These are phyloP conservation scores for Smutsia gigantea DNA, from an alignment of 2,797 vertebrate species.

Conservation along the genomic window DNA sequence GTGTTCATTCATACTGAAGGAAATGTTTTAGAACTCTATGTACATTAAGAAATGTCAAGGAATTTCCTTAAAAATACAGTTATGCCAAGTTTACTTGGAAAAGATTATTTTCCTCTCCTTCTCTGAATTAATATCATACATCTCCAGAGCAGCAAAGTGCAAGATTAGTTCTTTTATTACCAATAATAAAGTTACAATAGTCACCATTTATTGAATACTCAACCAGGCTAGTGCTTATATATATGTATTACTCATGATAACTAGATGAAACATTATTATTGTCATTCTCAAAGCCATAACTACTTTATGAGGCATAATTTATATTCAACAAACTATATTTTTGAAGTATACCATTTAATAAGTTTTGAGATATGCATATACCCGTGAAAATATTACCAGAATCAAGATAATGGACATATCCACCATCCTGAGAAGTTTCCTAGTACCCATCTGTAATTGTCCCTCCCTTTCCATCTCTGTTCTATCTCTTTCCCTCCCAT, in stretches of 20 bases:
- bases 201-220: slow-evolving; percentile 42
- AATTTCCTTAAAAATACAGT: slow-evolving; percentile 34
- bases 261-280: slow-evolving; percentile 54
- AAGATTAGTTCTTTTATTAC: slow-evolving; percentile 55
- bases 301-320: slow-evolving; percentile 11
- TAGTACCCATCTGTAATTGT: not conserved
- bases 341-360: not conserved
- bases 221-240: not conserved
- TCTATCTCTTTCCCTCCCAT: not conserved
- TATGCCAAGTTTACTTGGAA: not conserved
- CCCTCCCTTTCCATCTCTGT: not conserved
- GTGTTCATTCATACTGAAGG: not conserved
- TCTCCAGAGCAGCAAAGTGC: not conserved
- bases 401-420: not conserved
- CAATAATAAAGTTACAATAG: slow-evolving; percentile 55
- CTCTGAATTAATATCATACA: slow-evolving; percentile 29
- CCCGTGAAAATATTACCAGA: not conserved
- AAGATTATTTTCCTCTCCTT: not conserved
- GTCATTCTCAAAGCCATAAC: not conserved
- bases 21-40: slow-evolving; percentile 3
- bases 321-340: not conserved
- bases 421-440: not conserved
- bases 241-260: not conserved
- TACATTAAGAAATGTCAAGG: not conserved
- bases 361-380: not conserved